Percentiles rank a stretch among this genome's conserved stretches.
Evolutionary conservation across 2,797 vertebrate species (phyloP).

Genomic region (Schizopygopsis malacanthus): DNA sequence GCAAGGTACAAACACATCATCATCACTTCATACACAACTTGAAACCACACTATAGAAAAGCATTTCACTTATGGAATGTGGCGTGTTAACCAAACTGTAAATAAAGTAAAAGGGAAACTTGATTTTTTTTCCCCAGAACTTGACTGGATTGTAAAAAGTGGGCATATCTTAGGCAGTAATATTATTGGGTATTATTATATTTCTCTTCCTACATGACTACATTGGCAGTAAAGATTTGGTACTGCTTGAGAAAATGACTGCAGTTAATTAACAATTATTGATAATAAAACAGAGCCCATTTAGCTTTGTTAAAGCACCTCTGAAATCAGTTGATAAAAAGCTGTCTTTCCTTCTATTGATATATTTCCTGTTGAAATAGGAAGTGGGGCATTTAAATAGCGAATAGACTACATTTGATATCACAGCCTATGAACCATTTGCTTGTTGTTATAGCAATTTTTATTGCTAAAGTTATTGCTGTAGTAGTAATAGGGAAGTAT

Average conservation of each 20-base stretch:
- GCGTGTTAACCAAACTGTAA: constrained; percentile 1
- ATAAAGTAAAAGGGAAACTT: background rate
- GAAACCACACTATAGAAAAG: background rate
- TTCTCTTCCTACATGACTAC: background rate
- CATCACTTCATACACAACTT: background rate
- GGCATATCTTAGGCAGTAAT: background rate
- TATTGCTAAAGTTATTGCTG: background rate
- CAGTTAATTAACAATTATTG: background rate
- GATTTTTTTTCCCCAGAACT: background rate
- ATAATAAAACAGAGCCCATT: background rate
- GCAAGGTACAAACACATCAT: constrained; percentile 82
- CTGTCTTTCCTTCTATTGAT: background rate
- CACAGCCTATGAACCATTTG: background rate
- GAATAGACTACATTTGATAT: background rate
- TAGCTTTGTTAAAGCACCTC: background rate
- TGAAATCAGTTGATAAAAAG: background rate
- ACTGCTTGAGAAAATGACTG: background rate
- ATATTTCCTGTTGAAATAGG: background rate
- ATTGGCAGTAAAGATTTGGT: background rate
- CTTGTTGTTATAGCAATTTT: background rate
- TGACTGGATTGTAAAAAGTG: background rate
- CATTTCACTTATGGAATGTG: background rate
- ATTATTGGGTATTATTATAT: background rate
- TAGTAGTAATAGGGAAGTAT: background rate
- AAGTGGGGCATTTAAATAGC: background rate